phyloP scores from a whole-genome alignment of 2,888 invertebrate genomes.

The Cantharis rustica region DNA sequence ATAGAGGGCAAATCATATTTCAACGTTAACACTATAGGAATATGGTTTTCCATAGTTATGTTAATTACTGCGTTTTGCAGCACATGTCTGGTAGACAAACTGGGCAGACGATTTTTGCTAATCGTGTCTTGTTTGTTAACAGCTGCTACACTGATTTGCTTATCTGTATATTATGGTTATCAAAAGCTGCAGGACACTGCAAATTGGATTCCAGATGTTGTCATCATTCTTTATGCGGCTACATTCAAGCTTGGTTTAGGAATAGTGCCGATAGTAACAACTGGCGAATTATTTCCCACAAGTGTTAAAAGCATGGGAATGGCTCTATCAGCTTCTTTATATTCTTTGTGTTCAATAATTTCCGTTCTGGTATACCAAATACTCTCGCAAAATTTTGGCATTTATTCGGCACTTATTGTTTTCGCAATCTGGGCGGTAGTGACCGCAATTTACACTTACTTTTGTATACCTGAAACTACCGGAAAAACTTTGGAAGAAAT shows the following conservation, averaged over 20 bases:
- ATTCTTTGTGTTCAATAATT: background rate
- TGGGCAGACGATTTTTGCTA: background rate
- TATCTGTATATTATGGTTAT: background rate
- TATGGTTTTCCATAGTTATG: background rate
- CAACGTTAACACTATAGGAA: conserved; percentile 28
- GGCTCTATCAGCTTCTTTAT: background rate
- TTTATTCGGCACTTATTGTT: background rate
- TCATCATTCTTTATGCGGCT: background rate
- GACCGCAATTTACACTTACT: background rate
- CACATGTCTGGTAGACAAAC: background rate
- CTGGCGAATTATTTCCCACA: background rate
- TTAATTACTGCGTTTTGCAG: background rate
- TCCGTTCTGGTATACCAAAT: background rate
- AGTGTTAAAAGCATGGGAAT: background rate
- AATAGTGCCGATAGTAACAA: background rate
- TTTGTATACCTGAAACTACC: background rate
- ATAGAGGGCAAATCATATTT: conserved; percentile 43
- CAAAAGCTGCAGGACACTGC: background rate
- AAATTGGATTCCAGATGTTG: background rate
- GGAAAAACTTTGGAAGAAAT: background rate
- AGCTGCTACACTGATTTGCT: background rate
- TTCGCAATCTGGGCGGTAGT: background rate
- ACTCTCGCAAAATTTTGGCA: background rate
- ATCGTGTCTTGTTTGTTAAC: background rate
- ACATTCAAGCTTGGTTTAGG: background rate